Evolutionary conservation across 2,113 vertebrate species (phyloP).

Genomic region (Manacus vitellinus): DNA sequence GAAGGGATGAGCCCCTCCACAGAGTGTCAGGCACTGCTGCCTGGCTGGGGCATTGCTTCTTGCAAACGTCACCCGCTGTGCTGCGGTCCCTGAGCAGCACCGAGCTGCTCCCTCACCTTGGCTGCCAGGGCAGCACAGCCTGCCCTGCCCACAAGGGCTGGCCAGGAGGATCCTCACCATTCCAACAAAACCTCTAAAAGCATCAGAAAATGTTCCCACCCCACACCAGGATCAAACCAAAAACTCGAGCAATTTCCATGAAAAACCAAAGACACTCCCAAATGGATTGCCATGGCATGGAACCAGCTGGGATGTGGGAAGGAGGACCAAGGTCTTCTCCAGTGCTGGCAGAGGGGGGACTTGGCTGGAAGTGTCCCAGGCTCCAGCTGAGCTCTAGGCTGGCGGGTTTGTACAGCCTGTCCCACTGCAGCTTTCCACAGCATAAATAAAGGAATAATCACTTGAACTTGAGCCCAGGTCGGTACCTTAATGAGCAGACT

Average conservation of each 20-base stretch:
- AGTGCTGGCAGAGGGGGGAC: background rate
- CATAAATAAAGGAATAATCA: conserved; percentile 41
- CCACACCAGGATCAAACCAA: background rate
- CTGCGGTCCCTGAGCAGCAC: background rate
- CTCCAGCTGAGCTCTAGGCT: background rate
- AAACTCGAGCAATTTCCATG: background rate
- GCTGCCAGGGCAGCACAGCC: background rate
- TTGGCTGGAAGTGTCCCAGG: background rate
- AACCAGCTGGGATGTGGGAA: background rate
- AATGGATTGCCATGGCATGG: background rate
- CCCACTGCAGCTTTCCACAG: background rate
- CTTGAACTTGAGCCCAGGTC: conserved; percentile 30
- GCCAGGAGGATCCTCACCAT: background rate
- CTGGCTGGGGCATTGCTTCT: background rate
- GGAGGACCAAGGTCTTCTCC: background rate
- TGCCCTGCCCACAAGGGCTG: background rate
- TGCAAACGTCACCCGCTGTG: accelerated
- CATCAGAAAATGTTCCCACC: background rate
- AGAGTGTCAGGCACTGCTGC: accelerated
- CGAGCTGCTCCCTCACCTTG: background rate
- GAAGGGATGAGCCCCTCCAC: background rate
- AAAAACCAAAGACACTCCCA: background rate
- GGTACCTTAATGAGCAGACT: conserved; percentile 46
- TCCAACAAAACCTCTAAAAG: background rate
- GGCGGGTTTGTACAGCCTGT: background rate